A percentile compares a stretch with the other conserved stretches of the same genome.
These are phyloP conservation scores for Diglossa brunneiventris DNA, from an alignment of 2,113 vertebrate genomes.

Conservation along the genomic window DNA sequence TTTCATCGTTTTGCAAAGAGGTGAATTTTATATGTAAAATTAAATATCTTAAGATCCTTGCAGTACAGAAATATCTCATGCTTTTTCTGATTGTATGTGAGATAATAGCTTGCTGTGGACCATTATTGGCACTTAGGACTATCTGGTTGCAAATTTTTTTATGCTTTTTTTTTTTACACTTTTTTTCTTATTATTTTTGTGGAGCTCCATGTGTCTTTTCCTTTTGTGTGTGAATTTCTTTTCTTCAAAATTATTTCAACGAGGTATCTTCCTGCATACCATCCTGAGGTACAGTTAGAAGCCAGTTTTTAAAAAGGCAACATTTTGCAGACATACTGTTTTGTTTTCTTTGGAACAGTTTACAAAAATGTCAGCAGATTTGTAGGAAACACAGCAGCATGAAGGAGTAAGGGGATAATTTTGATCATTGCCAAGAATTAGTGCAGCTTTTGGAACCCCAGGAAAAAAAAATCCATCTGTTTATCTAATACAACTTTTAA, in stretches of 20 bases:
- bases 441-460: conserved; percentile 35
- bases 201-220: neutral
- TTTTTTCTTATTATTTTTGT: neutral
- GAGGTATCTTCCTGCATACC: neutral
- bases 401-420: conserved; percentile 24
- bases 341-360: conserved; percentile 55
- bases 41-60: neutral
- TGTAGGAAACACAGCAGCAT: conserved; percentile 34
- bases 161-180: neutral
- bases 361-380: conserved; percentile 52
- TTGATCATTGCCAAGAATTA: conserved; percentile 38
- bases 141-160: neutral
- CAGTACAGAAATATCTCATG: neutral
- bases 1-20: neutral
- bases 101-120: accelerated
- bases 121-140: neutral
- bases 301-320: neutral
- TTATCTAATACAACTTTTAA: conserved; percentile 40
- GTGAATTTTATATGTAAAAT: neutral
- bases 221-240: neutral
- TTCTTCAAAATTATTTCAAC: neutral
- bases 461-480: conserved; percentile 56
- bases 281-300: neutral
- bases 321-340: conserved; percentile 11
- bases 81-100: neutral